phyloP scores from a whole-genome alignment of 2,797 vertebrate species.

The Melanotaenia trifasciata region DNA sequence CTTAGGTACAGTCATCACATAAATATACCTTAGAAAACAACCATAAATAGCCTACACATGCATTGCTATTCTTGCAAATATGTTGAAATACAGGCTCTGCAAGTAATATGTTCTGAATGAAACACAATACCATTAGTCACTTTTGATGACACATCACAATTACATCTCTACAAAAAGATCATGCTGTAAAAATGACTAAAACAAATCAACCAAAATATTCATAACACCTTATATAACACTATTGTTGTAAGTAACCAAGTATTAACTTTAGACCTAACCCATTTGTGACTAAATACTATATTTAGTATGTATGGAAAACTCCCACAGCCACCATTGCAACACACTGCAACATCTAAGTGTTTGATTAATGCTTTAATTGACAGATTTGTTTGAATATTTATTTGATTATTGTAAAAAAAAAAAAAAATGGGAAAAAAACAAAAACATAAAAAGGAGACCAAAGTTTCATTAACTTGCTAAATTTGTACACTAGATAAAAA shows the following conservation, averaged over 20 bases:
- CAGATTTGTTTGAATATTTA: too few relatives aligned
- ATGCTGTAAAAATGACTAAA: not conserved
- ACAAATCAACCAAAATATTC: not conserved
- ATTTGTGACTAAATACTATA: not conserved
- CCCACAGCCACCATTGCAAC: not conserved
- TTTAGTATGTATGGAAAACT: too few relatives aligned
- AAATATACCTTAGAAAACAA: conserved; percentile 7
- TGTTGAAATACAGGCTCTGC: conserved; percentile 8
- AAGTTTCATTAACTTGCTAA: too few relatives aligned
- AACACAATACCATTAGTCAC: conserved; percentile 13
- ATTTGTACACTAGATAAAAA: not conserved
- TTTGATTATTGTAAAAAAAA: too few relatives aligned
- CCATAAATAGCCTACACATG: not conserved
- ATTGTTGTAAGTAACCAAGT: not conserved
- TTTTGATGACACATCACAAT: not conserved
- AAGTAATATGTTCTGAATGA: conserved; percentile 1
- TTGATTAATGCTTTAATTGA: not conserved
- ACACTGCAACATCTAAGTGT: not conserved
- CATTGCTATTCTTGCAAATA: conserved; percentile 6
- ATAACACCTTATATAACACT: not conserved
- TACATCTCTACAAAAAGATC: conserved; percentile 8
- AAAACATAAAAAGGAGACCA: too few relatives aligned
- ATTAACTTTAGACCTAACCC: not conserved
- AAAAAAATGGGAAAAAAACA: too few relatives aligned
- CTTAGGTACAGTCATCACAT: not conserved